phyloP scores from a whole-genome alignment of 1,140 invertebrate species.

The Zaprionus africanus region DNA sequence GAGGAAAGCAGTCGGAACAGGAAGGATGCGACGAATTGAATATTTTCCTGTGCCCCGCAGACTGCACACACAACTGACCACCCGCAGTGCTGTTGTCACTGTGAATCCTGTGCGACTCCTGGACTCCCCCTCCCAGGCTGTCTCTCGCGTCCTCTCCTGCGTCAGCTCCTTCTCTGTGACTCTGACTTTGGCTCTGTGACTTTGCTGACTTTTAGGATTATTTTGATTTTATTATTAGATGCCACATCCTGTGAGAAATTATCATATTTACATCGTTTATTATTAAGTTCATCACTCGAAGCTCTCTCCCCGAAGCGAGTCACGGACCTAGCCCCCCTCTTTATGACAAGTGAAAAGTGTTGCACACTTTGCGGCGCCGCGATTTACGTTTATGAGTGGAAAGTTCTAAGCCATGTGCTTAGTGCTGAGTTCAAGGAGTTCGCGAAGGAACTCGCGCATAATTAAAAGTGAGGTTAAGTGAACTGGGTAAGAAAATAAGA shows the following conservation, averaged over 20 bases:
- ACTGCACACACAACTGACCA: constrained; percentile 40
- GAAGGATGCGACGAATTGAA: constrained; percentile 84
- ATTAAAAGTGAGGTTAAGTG: neutral
- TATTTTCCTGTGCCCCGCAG: constrained; percentile 70
- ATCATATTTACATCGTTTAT: constrained; percentile 85
- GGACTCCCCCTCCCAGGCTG: neutral
- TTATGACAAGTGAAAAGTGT: constrained; percentile 50
- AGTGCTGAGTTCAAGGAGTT: neutral
- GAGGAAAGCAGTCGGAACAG: constrained; percentile 42
- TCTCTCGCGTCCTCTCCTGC: neutral
- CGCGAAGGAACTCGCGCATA: neutral
- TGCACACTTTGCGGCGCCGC: constrained; percentile 67
- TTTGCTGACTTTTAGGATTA: constrained; percentile 74
- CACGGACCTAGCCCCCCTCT: neutral
- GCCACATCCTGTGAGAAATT: constrained; percentile 84
- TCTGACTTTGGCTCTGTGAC: constrained; percentile 20
- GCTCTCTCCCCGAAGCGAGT: neutral
- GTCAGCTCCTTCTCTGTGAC: neutral
- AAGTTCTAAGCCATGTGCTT: constrained; percentile 23
- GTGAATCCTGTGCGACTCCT: constrained; percentile 22
- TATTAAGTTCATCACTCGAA: constrained; percentile 84
- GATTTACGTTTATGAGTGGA: constrained; percentile 68
- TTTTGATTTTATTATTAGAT: constrained; percentile 85
- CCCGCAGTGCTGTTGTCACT: constrained; percentile 69
- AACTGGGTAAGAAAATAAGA: neutral